phyloP scores from a whole-genome alignment of 2,888 invertebrate genomes.

The Drosophila niveifrons region DNA sequence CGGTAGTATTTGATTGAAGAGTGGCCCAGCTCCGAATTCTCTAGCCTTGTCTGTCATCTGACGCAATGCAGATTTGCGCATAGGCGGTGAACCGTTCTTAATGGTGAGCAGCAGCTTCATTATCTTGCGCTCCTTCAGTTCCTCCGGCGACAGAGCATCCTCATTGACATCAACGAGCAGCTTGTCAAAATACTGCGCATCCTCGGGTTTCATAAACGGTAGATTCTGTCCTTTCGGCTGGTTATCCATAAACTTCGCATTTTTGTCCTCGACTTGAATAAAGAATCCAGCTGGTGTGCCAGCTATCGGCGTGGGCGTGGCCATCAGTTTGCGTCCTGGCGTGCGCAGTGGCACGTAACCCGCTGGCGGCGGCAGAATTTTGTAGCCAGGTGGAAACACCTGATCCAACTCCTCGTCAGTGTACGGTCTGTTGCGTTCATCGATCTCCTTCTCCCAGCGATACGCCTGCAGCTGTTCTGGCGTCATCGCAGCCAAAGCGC shows the following conservation, averaged over 20 bases:
- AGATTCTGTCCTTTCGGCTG: conserved; percentile 98
- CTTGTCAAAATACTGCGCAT: conserved; percentile 99
- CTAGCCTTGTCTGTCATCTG: conserved; percentile 99
- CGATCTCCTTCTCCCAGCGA: conserved; percentile 99
- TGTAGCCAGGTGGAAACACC: conserved; percentile 99
- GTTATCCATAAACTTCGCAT: conserved; percentile 95
- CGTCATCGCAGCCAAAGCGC: conserved; percentile 98
- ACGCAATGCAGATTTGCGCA: conserved; percentile 98
- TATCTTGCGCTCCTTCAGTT: conserved; percentile 99
- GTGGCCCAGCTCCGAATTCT: conserved; percentile 98
- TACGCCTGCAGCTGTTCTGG: conserved; percentile 99
- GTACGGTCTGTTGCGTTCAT: conserved; percentile 98
- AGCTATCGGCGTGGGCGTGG: conserved; percentile 98
- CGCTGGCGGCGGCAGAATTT: conserved; percentile 97
- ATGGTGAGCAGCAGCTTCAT: conserved; percentile 99
- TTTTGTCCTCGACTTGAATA: conserved; percentile 96
- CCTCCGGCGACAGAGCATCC: conserved; percentile 96
- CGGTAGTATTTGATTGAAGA: conserved; percentile 99
- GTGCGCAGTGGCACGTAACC: conserved; percentile 98
- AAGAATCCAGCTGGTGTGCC: conserved; percentile 97
- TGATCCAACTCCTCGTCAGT: conserved; percentile 98
- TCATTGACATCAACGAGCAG: conserved; percentile 99
- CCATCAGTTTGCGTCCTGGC: conserved; percentile 98
- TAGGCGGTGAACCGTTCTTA: conserved; percentile 99
- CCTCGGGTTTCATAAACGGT: conserved; percentile 99